Base-by-base conservation (phyloP, 2,113 vertebrate genomes). In the Entelurus aequoreus region DNA sequence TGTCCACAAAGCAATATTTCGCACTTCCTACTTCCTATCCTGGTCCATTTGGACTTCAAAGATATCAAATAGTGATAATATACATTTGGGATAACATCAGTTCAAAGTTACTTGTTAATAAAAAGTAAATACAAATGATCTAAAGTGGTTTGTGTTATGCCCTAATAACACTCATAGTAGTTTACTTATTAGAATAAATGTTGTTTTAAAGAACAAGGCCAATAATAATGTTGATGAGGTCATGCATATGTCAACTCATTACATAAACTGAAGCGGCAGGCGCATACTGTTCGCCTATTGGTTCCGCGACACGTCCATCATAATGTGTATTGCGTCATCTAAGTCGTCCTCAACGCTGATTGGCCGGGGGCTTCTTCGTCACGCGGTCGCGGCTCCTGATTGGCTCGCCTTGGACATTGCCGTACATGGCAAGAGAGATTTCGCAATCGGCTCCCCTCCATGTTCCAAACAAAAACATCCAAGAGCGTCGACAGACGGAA, bases 351-450 rank as follows among this genome's bases (percentile, higher is more conserved):
- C 47, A 1, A 8, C 10, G 35, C 1, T 60, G 74, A 90, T 90
- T 91, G 89, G 91, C n/a, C 50, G 4, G 19, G 0, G 0, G 16
- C 14, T 0, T 0, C 4, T 8, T 0, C 5, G 44, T 40, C n/a
- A 5, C 68, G 70, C 1, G 64, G 65, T 1, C 0, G 38, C 60
- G 10, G 28, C 19, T 14, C 59, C 36, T 78, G 81, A 90, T 89
- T 91, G 89, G 91, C 60, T 74, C 48, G 56, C 1, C 7, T 16
- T 12, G 11, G 54, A 86, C 63, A 88, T 88, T 67, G 75, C 89
- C 89, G 75, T 89, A 89, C 83, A 90, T 84, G 89, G 89, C 79
- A 76, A 87, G 77, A 78, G 66, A 74, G 85, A 91, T 91, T 91
- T 91, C 89, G 89, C 89, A 92, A 92, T 90, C 86, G 49, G 60